Conservation (phyloP, 2,888 invertebrate genomes). For the Noctua janthina region DNA sequence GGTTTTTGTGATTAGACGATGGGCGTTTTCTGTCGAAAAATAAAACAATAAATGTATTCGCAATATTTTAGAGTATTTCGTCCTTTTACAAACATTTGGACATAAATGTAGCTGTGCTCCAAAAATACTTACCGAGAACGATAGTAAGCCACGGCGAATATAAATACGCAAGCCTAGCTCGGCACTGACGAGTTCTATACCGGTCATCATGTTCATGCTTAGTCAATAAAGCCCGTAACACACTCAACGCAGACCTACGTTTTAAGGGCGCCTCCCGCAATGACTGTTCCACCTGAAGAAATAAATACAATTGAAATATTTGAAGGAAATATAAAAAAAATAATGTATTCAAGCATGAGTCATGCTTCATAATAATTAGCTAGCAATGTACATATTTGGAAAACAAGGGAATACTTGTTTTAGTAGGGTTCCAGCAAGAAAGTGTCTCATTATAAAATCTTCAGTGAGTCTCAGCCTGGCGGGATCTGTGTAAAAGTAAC, state of each 20-base stretch:
- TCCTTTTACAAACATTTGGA: too few species aligned
- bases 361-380: conserved; percentile 48
- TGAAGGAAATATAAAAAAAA: not conserved
- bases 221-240: conserved; percentile 96
- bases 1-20: conserved; percentile 90
- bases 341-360: conserved; percentile 49
- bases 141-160: conserved; percentile 98
- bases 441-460: conserved; percentile 97
- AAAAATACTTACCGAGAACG: conserved; percentile 86
- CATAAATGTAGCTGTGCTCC: too few species aligned
- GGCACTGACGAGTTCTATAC: conserved; percentile 95
- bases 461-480: conserved; percentile 92
- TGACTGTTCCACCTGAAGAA: conserved; percentile 93
- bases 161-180: conserved; percentile 95
- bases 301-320: not conserved
- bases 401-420: conserved; percentile 90
- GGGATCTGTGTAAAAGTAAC: conserved; percentile 83
- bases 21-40: conserved; percentile 93
- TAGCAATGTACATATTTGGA: conserved; percentile 52
- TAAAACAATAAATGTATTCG: too few species aligned
- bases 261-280: conserved; percentile 96
- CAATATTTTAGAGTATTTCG: too few species aligned
- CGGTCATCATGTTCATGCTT: conserved; percentile 98
- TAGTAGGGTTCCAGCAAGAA: conserved; percentile 96
- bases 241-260: conserved; percentile 94